A percentile compares a stretch with the other conserved stretches of the same genome.
Conservation (phyloP, 2,797 vertebrate species). For the Strix occidentalis region DNA sequence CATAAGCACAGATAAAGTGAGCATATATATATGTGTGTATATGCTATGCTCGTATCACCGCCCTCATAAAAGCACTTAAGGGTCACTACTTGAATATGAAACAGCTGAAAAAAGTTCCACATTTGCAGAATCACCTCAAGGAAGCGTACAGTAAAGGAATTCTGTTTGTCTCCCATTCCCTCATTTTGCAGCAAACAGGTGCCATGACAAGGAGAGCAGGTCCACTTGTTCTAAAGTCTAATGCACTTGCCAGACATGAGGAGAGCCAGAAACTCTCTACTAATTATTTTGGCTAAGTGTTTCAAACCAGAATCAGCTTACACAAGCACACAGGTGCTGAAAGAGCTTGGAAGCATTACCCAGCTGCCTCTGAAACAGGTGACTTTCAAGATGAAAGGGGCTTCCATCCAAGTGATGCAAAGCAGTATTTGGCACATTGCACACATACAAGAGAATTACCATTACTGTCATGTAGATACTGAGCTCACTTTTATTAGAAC, state of each 20-base stretch:
- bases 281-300: background rate
- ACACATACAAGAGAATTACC: background rate
- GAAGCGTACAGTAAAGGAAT: background rate
- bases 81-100: background rate
- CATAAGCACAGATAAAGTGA: background rate
- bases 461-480: background rate
- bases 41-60: background rate
- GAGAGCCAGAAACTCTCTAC: background rate
- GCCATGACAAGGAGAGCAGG: background rate
- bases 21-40: fast-evolving
- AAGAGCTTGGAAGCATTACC: background rate
- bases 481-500: background rate
- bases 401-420: background rate
- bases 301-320: background rate
- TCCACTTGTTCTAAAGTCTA: background rate
- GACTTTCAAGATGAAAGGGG: background rate
- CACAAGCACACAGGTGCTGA: background rate
- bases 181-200: background rate
- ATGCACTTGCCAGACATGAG: background rate
- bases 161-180: background rate
- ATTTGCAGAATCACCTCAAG: background rate
- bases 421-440: background rate
- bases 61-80: background rate
- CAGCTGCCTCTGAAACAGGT: background rate
- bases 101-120: background rate